Percentiles rank a stretch among this genome's conserved stretches.
phyloP scores from a whole-genome alignment of 2,797 vertebrate genomes.

The Pristis pectinata region DNA sequence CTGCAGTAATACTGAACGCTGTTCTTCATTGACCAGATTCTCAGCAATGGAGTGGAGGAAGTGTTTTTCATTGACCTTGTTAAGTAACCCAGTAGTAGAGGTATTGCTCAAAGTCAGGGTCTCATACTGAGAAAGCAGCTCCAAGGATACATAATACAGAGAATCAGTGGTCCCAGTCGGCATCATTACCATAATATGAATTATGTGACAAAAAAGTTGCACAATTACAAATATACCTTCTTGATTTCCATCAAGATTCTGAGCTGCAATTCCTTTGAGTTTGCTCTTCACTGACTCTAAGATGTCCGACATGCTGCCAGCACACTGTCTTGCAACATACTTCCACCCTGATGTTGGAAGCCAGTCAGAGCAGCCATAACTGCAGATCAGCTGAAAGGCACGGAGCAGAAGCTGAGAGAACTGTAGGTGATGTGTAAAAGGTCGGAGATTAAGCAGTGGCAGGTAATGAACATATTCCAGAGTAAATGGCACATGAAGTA shows the following conservation, averaged over 20 bases:
- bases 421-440: constrained; percentile 72
- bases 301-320: constrained; percentile 62
- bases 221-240: constrained; percentile 79
- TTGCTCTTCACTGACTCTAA: constrained; percentile 58
- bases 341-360: constrained; percentile 64
- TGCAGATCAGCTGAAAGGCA: constrained; percentile 79
- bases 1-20: constrained; percentile 75
- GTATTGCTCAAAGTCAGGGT: constrained; percentile 56
- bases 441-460: constrained; percentile 79
- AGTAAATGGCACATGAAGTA: constrained; percentile 81
- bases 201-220: constrained; percentile 86
- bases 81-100: constrained; percentile 58
- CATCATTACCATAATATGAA: constrained; percentile 90
- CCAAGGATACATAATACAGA: constrained; percentile 74
- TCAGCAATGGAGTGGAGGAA: constrained; percentile 77
- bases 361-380: constrained; percentile 66
- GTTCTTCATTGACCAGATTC: constrained; percentile 60
- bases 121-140: constrained; percentile 79
- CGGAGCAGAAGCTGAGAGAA: constrained; percentile 80
- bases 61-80: constrained; percentile 72
- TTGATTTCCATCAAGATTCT: constrained; percentile 47
- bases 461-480: constrained; percentile 87
- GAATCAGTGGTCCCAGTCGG: constrained; percentile 61
- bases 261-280: constrained; percentile 41
- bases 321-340: constrained; percentile 72